These are phyloP conservation scores for Pseudeuparius sepicola DNA, from an alignment of 2,888 invertebrate species.

Conservation along the genomic window DNA sequence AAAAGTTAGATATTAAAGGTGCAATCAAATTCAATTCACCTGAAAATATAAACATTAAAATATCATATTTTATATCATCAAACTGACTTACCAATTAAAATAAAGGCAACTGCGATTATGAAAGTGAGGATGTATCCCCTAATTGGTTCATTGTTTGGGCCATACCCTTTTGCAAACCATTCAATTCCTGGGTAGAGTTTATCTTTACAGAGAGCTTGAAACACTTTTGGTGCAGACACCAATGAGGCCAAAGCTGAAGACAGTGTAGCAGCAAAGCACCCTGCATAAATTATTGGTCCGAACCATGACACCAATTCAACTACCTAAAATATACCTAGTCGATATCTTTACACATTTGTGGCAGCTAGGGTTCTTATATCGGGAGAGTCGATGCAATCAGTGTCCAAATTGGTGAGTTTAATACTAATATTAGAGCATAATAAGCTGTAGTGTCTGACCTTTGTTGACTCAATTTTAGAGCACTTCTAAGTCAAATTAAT, in stretches of 20 bases:
- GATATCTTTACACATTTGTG: too few relatives aligned
- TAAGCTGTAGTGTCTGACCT: too few relatives aligned
- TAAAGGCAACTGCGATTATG: conserved; percentile 74
- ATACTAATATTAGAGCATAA: too few relatives aligned
- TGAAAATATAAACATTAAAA: conserved; percentile 29
- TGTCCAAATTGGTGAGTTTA: too few relatives aligned
- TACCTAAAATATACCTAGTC: too few relatives aligned
- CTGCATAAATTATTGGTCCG: conserved; percentile 90
- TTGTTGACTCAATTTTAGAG: too few relatives aligned
- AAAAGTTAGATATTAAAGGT: conserved; percentile 88
- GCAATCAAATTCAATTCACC: conserved; percentile 84
- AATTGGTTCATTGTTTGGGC: conserved; percentile 72
- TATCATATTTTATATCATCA: background rate
- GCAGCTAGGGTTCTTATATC: too few relatives aligned
- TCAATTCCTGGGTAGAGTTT: conserved; percentile 84
- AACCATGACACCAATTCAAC: conserved; percentile 74
- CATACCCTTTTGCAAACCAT: conserved; percentile 83
- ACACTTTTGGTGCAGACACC: conserved; percentile 91
- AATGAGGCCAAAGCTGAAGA: conserved; percentile 93
- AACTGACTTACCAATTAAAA: conserved; percentile 64
- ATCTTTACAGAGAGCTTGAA: conserved; percentile 90
- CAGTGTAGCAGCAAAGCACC: conserved; percentile 93
- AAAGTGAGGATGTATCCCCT: conserved; percentile 91
- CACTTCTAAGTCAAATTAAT: too few relatives aligned
- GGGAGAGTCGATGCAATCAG: too few relatives aligned